Evolutionary conservation across 2,797 vertebrate species (phyloP).

Genomic region (Pseudochromis fuscus): DNA sequence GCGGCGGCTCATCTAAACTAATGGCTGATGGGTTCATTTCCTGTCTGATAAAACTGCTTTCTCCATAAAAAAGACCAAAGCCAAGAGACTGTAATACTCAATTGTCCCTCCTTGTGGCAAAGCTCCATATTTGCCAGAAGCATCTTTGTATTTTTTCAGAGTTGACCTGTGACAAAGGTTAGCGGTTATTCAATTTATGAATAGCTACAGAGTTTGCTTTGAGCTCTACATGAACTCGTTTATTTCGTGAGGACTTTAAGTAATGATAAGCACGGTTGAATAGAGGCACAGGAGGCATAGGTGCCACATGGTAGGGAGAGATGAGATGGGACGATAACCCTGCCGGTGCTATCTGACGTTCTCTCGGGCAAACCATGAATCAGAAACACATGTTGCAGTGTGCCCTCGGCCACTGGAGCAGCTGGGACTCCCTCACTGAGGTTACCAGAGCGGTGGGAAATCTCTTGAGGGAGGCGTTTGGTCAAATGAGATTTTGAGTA

Average conservation of each 20-base stretch:
- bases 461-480: conserved; percentile 19
- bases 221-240: not conserved
- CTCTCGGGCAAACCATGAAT: conserved; percentile 49
- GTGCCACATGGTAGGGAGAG: conserved; percentile 38
- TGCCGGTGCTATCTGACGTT: conserved; percentile 41
- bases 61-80: conserved; percentile 32
- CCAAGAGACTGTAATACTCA: conserved; percentile 27
- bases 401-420: conserved; percentile 44
- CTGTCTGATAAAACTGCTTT: conserved; percentile 69
- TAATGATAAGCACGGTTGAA: conserved; percentile 2
- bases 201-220: conserved; percentile 10
- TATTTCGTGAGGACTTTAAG: not conserved
- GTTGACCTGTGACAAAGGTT: not conserved
- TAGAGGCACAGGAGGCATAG: conserved; percentile 20
- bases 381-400: conserved; percentile 65
- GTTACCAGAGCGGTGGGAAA: conserved; percentile 31
- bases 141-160: conserved; percentile 2
- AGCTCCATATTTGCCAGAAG: conserved; percentile 57
- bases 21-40: conserved; percentile 65
- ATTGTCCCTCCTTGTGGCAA: conserved; percentile 45
- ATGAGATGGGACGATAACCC: conserved; percentile 60
- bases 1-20: conserved; percentile 49
- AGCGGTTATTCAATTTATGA: not conserved
- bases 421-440: conserved; percentile 20
- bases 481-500: conserved; percentile 32